A percentile compares a stretch with the other conserved stretches of the same genome.
Evolutionary conservation across 2,797 vertebrate species (phyloP).

Genomic region (Hydrolagus colliei): DNA sequence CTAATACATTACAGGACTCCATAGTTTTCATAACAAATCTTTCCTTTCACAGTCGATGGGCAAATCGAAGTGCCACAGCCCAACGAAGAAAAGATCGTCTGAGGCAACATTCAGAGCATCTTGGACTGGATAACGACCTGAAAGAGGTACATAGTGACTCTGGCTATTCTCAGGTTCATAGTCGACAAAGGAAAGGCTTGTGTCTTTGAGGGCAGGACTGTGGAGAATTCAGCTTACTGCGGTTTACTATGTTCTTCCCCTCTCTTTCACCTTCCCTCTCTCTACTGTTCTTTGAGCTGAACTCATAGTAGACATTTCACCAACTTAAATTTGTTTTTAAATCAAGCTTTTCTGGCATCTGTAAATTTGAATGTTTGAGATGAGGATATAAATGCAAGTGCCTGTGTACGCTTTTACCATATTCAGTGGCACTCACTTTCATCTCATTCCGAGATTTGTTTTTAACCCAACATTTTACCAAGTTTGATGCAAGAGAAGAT

Average conservation of each 20-base stretch:
- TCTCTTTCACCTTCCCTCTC: not conserved
- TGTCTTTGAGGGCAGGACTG: not conserved
- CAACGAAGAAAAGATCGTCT: conserved; percentile 73
- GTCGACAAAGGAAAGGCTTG: not conserved
- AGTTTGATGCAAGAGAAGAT: too few species aligned
- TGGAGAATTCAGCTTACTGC: not conserved
- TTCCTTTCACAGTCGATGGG: conserved; percentile 64
- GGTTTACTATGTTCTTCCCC: conserved; percentile 5
- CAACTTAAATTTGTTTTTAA: not conserved
- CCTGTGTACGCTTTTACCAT: not conserved
- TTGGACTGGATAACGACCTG: conserved; percentile 73
- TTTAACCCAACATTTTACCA: too few species aligned
- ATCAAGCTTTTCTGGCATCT: not conserved
- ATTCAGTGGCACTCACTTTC: not conserved
- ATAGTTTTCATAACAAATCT: not conserved
- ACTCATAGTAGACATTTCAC: conserved; percentile 28
- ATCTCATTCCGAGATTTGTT: not conserved
- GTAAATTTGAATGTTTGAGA: not conserved
- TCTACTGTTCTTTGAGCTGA: not conserved
- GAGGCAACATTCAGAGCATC: conserved; percentile 63
- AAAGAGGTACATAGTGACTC: conserved; percentile 60
- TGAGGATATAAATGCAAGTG: not conserved
- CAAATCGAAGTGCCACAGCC: conserved; percentile 66
- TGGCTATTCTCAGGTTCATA: not conserved
- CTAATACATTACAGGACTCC: too few species aligned